Evolutionary conservation across 2,888 invertebrate genomes (phyloP).

Genomic region (Brachypterus glaber): DNA sequence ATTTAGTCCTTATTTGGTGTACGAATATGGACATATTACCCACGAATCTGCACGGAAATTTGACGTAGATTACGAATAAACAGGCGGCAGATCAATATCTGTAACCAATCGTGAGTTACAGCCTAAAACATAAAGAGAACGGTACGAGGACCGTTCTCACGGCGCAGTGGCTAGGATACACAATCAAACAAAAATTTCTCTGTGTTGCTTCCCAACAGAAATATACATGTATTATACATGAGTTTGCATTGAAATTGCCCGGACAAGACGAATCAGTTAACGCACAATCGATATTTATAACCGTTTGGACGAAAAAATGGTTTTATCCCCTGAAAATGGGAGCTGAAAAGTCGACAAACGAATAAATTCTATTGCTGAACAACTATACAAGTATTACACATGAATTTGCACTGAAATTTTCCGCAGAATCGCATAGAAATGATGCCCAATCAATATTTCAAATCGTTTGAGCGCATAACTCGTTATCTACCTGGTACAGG

Average conservation of each 20-base stretch:
- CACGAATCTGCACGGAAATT: constrained; percentile 32
- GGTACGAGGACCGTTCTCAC: constrained; percentile 20
- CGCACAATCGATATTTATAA: constrained; percentile 26
- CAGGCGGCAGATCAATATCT: constrained; percentile 36
- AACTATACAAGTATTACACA: constrained; percentile 17
- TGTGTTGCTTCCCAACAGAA: constrained; percentile 19
- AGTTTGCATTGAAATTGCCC: constrained; percentile 39
- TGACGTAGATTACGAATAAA: constrained; percentile 37
- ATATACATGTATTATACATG: constrained; percentile 35
- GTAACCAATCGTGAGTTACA: constrained; percentile 38
- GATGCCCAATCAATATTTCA: too few relatives aligned
- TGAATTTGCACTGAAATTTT: constrained; percentile 24
- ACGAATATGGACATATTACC: constrained; percentile 30
- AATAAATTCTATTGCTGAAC: too few relatives aligned
- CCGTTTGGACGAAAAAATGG: constrained; percentile 15
- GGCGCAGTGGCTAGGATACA: constrained; percentile 26
- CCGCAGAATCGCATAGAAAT: constrained; percentile 5
- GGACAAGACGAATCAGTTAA: constrained; percentile 31
- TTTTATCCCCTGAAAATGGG: constrained; percentile 4
- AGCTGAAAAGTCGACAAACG: too few relatives aligned
- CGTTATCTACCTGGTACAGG: too few relatives aligned
- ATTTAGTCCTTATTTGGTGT: constrained; percentile 20
- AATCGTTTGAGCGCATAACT: too few relatives aligned
- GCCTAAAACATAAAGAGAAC: constrained; percentile 35
- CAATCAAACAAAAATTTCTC: constrained; percentile 27